Evolutionary conservation across 2,888 invertebrate genomes (phyloP).

Genomic region (Pseudococcus longispinus): DNA sequence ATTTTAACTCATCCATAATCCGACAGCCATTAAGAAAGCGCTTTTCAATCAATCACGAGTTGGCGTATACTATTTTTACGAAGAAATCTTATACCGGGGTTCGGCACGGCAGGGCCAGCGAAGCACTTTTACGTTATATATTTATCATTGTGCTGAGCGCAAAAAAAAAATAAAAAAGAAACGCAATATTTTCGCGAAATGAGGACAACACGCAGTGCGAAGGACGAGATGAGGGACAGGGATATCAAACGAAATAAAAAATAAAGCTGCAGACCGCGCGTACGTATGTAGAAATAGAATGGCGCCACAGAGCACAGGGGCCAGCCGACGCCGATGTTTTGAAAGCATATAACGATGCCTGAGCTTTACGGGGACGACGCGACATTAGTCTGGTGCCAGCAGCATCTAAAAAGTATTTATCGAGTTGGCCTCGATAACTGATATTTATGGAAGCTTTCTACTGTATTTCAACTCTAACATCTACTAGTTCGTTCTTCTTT

Average conservation of each 20-base stretch:
- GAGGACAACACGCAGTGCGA: neutral
- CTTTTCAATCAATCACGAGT: slow-evolving; percentile 44
- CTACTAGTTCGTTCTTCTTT: slow-evolving; percentile 37
- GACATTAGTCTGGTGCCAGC: slow-evolving; percentile 54
- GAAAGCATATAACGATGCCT: neutral
- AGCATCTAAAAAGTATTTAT: slow-evolving; percentile 51
- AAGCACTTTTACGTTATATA: neutral
- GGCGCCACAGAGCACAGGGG: slow-evolving; percentile 46
- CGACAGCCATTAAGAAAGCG: slow-evolving; percentile 36
- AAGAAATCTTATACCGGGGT: slow-evolving; percentile 31
- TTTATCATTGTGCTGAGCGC: slow-evolving; percentile 6
- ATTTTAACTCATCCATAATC: slow-evolving; percentile 43
- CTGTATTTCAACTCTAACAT: slow-evolving; percentile 6
- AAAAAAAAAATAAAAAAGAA: slow-evolving; percentile 18
- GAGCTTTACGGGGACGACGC: neutral
- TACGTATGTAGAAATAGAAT: neutral
- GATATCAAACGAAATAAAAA: slow-evolving; percentile 35
- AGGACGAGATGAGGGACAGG: neutral
- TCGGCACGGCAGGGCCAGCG: neutral
- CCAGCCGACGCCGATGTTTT: slow-evolving; percentile 51
- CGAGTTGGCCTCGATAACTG: slow-evolving; percentile 54
- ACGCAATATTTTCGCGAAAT: slow-evolving; percentile 30
- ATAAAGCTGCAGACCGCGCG: slow-evolving; percentile 19
- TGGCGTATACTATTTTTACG: slow-evolving; percentile 17
- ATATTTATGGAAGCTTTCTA: slow-evolving; percentile 50